Percentiles rank a stretch among this genome's conserved stretches.
phyloP scores from a whole-genome alignment of 2,113 vertebrate species.

The Serilophus lunatus region DNA sequence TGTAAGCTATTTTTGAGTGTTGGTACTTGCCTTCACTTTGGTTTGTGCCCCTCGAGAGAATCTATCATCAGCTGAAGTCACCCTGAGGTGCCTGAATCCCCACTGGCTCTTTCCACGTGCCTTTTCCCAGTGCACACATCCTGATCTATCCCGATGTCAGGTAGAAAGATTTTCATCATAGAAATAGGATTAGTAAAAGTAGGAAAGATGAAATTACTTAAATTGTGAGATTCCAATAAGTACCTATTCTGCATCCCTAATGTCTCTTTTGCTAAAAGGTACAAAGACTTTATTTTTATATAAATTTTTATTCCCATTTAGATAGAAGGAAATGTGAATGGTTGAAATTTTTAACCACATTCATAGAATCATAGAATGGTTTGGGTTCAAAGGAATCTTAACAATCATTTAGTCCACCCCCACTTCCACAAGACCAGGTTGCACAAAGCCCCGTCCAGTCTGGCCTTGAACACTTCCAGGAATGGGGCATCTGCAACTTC shows the following conservation, averaged over 20 bases:
- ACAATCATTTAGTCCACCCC: too few species aligned
- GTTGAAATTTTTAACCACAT: neutral
- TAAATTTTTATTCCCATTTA: neutral
- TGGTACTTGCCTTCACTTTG: slow-evolving; percentile 76
- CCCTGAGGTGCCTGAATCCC: slow-evolving; percentile 72
- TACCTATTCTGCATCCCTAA: neutral
- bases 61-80: slow-evolving; percentile 78
- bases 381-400: too few species aligned
- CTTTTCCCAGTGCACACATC: slow-evolving; percentile 73
- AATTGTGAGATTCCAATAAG: neutral
- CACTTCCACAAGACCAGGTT: too few species aligned
- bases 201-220: neutral
- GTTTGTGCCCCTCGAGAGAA: slow-evolving; percentile 83
- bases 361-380: neutral
- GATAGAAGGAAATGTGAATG: neutral
- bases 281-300: too few species aligned
- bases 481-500: too few species aligned
- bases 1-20: slow-evolving; percentile 75
- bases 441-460: too few species aligned
- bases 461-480: too few species aligned
- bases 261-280: neutral
- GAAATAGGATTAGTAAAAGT: neutral
- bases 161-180: neutral
- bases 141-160: slow-evolving; percentile 75
- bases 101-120: slow-evolving; percentile 75